These are phyloP conservation scores for Microcebus griseorufus DNA, from an alignment of 2,113 vertebrate genomes.

Conservation along the genomic window DNA sequence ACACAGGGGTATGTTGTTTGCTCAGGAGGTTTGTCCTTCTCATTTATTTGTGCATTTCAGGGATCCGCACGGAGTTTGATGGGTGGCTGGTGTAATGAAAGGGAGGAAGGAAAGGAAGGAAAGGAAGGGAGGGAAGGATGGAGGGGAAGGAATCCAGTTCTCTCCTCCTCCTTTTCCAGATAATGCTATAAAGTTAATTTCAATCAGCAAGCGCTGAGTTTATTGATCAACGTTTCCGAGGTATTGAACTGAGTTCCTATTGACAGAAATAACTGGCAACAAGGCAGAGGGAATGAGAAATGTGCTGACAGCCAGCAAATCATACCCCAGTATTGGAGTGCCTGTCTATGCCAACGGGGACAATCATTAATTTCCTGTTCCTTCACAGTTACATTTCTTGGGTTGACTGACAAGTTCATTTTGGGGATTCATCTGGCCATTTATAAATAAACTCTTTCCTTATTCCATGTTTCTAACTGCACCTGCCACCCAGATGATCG, in stretches of 20 bases:
- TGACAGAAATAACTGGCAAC: constrained; percentile 71
- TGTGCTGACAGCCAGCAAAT: constrained; percentile 69
- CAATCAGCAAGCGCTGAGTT: constrained; percentile 10
- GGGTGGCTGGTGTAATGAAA: background rate
- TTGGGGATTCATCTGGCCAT: constrained; percentile 71
- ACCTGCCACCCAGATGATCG: constrained; percentile 75
- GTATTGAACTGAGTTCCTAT: constrained; percentile 67
- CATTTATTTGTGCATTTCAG: background rate
- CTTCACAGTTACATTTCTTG: constrained; percentile 71
- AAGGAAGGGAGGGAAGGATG: background rate
- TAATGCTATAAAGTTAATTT: constrained; percentile 27
- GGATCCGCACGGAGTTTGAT: background rate
- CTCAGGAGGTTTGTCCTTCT: background rate
- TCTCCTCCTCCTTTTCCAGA: background rate
- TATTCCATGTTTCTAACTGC: constrained; percentile 67
- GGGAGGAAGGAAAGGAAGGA: no score
- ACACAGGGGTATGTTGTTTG: accelerated
- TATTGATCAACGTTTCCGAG: constrained; percentile 67
- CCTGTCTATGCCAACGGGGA: constrained; percentile 56
- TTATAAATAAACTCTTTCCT: constrained; percentile 76
- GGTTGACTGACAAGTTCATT: constrained; percentile 79
- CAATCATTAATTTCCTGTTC: constrained; percentile 76
- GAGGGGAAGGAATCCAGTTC: background rate
- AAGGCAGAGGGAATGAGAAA: background rate
- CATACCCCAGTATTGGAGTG: background rate